Conservation (phyloP, 2,888 invertebrate species). For the Himalopsyche anomala region DNA sequence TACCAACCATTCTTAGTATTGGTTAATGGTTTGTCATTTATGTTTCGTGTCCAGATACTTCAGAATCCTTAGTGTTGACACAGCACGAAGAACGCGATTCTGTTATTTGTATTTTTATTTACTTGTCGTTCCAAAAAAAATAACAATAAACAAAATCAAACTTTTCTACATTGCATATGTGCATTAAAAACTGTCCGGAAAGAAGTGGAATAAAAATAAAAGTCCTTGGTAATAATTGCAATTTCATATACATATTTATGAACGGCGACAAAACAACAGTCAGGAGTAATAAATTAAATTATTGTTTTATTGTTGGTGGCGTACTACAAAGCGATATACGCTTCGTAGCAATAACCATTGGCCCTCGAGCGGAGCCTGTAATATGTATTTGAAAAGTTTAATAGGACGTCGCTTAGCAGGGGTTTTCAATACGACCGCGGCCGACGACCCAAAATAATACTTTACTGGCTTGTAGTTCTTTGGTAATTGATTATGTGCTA, state of each 20-base stretch:
- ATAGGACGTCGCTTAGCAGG: background rate
- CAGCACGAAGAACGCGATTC: no score
- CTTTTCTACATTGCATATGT: background rate
- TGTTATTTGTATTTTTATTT: no score
- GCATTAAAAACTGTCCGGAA: background rate
- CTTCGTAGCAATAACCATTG: background rate
- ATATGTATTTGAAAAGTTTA: conserved; percentile 14
- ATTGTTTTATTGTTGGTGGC: conserved; percentile 6
- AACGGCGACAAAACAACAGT: background rate
- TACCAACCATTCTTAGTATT: no score
- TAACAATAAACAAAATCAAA: background rate
- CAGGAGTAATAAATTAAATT: conserved; percentile 12
- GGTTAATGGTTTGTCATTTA: no score
- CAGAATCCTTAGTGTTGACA: no score
- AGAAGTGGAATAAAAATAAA: background rate
- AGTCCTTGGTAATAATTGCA: background rate
- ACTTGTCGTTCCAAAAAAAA: no score
- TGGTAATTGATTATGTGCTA: no score
- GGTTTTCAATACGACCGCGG: no score
- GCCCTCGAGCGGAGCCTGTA: conserved; percentile 2
- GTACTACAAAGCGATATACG: background rate
- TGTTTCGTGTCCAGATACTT: no score
- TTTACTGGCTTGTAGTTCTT: no score
- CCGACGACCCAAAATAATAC: no score
- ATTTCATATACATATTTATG: background rate